Base-by-base conservation (phyloP, 2,113 vertebrate species). In the Edolisoma coerulescens region DNA sequence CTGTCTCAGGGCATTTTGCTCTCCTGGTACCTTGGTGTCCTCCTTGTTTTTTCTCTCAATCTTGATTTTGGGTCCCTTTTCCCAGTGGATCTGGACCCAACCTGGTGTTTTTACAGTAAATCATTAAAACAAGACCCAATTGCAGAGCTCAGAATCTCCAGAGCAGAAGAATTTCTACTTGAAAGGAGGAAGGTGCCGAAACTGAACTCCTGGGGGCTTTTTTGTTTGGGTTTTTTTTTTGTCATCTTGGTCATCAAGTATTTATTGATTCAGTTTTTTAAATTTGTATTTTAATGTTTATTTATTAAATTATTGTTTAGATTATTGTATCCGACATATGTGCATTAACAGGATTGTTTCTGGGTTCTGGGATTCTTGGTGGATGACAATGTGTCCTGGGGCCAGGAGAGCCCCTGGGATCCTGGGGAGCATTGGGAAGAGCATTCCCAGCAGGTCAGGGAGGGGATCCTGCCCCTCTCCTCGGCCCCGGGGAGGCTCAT, bases 61-160 rank as follows among this genome's bases (percentile, higher is more conserved):
- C 37, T 54, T 68, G 54, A 28, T 84, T 91, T 95, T 28, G 35
- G 23, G 33, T 79, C 18, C 30, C 10, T 71, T 82, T 80, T 73
- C 20, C 16, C 0, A 0, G 16, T 6, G 60, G 33, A 26, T 4
- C 3, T 21, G 16, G 64, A 50, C 11, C 2, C 4, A 84, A 0
- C 18, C 39, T 1, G 0, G 11, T 42, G n/a, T 16, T 44, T 56
- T 68, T 37, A 42, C 52, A 50, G 32, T 5, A 3, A 32, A 3
- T 49, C 16, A 24, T 32, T 35, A 41, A 80, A 89, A 57, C 10
- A 32, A 44, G 19, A 8, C 0, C 6, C 2, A 32, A 49, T 2
- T 32, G 11, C 74, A 45, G 11, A 82, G 83, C 32, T 42, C 64
- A 14, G 16, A 50, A 61, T 21, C 69, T 67, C 59, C 1, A 1